Evolutionary conservation across 1,140 invertebrate species (phyloP).

Genomic region (Hesperophylax magnus): DNA sequence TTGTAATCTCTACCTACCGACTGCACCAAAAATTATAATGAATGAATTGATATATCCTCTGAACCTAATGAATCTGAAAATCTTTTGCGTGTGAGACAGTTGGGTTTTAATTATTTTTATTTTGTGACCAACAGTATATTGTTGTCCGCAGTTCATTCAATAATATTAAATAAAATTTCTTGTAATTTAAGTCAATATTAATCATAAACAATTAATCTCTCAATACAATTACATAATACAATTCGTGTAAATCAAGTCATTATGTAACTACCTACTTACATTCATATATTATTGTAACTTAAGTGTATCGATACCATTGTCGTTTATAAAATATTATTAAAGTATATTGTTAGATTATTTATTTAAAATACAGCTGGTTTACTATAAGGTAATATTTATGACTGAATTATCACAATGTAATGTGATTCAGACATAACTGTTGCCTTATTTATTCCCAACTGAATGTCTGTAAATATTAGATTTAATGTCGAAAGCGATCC

Average conservation of each 20-base stretch:
- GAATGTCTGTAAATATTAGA: slow-evolving; percentile 49
- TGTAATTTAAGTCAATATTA: neutral
- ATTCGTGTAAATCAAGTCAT: slow-evolving; percentile 11
- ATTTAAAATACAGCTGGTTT: neutral
- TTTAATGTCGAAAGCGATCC: slow-evolving; percentile 34
- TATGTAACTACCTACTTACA: slow-evolving; percentile 16
- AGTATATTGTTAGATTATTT: slow-evolving; percentile 41
- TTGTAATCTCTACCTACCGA: neutral
- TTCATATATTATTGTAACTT: slow-evolving; percentile 3
- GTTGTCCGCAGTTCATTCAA: too few species aligned
- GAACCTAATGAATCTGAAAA: slow-evolving; percentile 21
- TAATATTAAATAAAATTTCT: too few species aligned
- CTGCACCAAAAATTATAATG: slow-evolving; percentile 18
- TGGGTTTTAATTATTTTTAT: neutral
- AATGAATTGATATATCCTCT: slow-evolving; percentile 33
- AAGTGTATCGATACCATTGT: slow-evolving; percentile 32
- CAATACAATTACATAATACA: too few species aligned
- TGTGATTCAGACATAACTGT: slow-evolving; percentile 5
- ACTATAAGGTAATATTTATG: slow-evolving; percentile 8
- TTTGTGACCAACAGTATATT: neutral
- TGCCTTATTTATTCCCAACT: slow-evolving; percentile 1
- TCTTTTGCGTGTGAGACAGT: slow-evolving; percentile 1
- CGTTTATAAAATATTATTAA: slow-evolving; percentile 26
- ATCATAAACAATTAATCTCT: neutral
- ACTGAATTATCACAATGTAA: neutral